These are phyloP conservation scores for Leucophenga montana DNA, from an alignment of 2,888 invertebrate genomes.

Conservation along the genomic window DNA sequence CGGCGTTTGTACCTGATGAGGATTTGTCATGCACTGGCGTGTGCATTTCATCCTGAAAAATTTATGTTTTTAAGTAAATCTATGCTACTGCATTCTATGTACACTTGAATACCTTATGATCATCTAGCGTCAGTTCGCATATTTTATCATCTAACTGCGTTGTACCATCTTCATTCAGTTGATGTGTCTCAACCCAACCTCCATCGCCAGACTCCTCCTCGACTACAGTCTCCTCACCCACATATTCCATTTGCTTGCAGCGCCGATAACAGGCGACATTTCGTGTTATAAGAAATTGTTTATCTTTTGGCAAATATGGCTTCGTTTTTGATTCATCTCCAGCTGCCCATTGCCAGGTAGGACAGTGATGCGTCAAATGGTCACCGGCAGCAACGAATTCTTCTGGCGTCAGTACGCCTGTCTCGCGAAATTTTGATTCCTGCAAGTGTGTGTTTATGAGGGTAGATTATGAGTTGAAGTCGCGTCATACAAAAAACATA, in stretches of 20 bases:
- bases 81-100: neutral
- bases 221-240: constrained; percentile 87
- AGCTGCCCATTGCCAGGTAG: constrained; percentile 98
- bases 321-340: constrained; percentile 93
- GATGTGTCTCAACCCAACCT: constrained; percentile 99
- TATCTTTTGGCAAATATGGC: constrained; percentile 91
- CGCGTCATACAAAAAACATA: too few relatives aligned
- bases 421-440: constrained; percentile 98
- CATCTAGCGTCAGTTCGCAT: constrained; percentile 90
- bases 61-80: neutral
- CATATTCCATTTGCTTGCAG: constrained; percentile 84
- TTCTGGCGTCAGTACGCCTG: constrained; percentile 98
- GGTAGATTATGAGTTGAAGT: neutral
- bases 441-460: constrained; percentile 67
- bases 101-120: constrained; percentile 72
- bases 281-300: constrained; percentile 96
- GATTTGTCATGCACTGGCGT: constrained; percentile 57
- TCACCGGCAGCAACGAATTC: constrained; percentile 99
- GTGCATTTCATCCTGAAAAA: constrained; percentile 62
- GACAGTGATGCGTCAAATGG: constrained; percentile 98
- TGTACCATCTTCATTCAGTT: constrained; percentile 80
- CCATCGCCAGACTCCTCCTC: constrained; percentile 89
- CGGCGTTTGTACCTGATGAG: constrained; percentile 78
- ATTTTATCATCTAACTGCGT: constrained; percentile 76
- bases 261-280: constrained; percentile 97